Evolutionary conservation across 2,797 vertebrate species (phyloP).

Genomic region (Novumbra hubbsi): DNA sequence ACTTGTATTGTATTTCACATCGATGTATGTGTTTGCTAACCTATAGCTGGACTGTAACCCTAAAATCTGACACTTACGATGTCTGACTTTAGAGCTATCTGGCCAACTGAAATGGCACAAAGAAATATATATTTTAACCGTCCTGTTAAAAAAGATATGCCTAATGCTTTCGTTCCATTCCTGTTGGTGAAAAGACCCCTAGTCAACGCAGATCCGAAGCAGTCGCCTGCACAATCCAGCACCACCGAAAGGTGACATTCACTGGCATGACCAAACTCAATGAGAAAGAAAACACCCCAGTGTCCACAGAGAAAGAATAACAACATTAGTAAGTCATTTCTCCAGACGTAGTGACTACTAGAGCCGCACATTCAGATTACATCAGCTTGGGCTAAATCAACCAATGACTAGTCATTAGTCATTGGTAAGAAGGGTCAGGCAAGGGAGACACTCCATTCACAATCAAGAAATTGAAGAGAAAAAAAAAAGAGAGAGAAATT

Average conservation of each 20-base stretch:
- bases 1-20: neutral
- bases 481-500: neutral
- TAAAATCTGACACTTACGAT: neutral
- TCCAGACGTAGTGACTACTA: neutral
- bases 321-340: neutral
- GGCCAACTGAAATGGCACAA: neutral
- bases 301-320: neutral
- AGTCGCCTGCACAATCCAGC: neutral
- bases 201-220: neutral
- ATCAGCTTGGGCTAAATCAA: neutral
- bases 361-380: constrained; percentile 2
- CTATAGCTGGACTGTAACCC: neutral
- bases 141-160: neutral
- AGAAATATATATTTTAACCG: neutral
- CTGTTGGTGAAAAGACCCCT: too few species aligned
- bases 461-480: neutral
- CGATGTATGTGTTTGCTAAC: neutral
- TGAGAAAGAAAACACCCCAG: neutral
- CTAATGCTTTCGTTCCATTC: too few species aligned
- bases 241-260: neutral
- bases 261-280: neutral
- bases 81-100: neutral
- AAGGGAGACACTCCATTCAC: neutral
- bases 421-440: neutral
- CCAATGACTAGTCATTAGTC: neutral